Percentiles rank a stretch among this genome's conserved stretches.
Evolutionary conservation across 2,888 invertebrate species (phyloP).

Genomic region (Cactoblastis cactorum): DNA sequence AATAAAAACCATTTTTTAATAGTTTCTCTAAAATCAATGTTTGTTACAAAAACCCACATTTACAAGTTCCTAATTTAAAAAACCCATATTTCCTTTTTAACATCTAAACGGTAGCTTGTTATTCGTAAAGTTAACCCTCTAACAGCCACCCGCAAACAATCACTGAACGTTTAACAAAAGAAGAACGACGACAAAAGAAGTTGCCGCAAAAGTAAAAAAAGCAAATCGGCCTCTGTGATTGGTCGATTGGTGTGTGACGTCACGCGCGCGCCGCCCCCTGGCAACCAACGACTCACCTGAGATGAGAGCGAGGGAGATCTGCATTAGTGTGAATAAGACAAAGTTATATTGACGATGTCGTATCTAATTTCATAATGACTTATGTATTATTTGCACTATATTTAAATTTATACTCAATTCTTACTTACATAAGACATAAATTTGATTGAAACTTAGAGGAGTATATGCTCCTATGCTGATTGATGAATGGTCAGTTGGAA

Average conservation of each 20-base stretch:
- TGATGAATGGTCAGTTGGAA: slow-evolving; percentile 63
- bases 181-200: slow-evolving; percentile 58
- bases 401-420: slow-evolving; percentile 19
- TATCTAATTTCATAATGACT: slow-evolving; percentile 23
- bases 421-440: slow-evolving; percentile 21
- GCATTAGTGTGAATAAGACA: slow-evolving; percentile 54
- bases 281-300: slow-evolving; percentile 74
- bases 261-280: slow-evolving; percentile 70
- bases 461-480: slow-evolving; percentile 26
- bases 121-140: slow-evolving; percentile 48
- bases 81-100: slow-evolving; percentile 31
- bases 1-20: too few relatives aligned
- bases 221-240: slow-evolving; percentile 49
- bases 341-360: slow-evolving; percentile 48
- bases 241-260: slow-evolving; percentile 64
- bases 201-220: slow-evolving; percentile 48
- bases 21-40: too few relatives aligned
- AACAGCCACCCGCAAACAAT: slow-evolving; percentile 42
- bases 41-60: too few relatives aligned
- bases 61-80: background rate
- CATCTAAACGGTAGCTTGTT: slow-evolving; percentile 43
- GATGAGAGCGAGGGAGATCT: slow-evolving; percentile 65
- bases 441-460: slow-evolving; percentile 16
- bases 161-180: slow-evolving; percentile 53
- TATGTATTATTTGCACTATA: slow-evolving; percentile 18